Conservation (phyloP, 2,113 vertebrate species). For the Quiscalus mexicanus region DNA sequence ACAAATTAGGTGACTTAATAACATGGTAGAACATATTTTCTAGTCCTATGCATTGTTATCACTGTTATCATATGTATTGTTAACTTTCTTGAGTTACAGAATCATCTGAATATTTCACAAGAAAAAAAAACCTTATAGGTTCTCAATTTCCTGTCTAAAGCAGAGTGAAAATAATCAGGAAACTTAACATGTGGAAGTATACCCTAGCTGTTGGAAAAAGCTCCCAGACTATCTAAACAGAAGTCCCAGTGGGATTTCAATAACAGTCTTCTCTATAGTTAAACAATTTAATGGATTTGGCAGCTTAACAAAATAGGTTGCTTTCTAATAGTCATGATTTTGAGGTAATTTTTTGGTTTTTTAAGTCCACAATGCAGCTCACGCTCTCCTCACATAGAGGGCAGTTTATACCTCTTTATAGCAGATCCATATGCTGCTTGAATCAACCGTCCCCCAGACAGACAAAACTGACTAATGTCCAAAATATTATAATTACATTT, state of each 20-base stretch:
- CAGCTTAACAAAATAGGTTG: neutral
- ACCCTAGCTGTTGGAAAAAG: neutral
- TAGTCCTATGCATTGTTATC: neutral
- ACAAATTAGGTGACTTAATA: neutral
- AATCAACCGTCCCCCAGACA: slow-evolving; percentile 32
- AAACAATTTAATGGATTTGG: slow-evolving; percentile 17
- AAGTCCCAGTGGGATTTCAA: neutral
- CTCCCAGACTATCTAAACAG: neutral
- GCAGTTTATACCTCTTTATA: slow-evolving; percentile 36
- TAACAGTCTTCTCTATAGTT: neutral
- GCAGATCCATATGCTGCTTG: neutral
- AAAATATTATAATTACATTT: slow-evolving; percentile 73
- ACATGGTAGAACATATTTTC: neutral
- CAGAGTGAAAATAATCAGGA: neutral
- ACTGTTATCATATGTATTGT: neutral
- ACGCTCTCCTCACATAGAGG: slow-evolving; percentile 48
- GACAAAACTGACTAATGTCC: slow-evolving; percentile 59
- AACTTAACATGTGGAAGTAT: neutral
- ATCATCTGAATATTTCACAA: neutral
- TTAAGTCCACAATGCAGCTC: neutral
- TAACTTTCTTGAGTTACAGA: neutral
- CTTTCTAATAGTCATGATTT: neutral
- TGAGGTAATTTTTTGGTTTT: neutral
- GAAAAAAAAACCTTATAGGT: neutral
- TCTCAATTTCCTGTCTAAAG: neutral